Conservation (phyloP, 2,888 invertebrate genomes). For the Apocheima hispidaria region DNA sequence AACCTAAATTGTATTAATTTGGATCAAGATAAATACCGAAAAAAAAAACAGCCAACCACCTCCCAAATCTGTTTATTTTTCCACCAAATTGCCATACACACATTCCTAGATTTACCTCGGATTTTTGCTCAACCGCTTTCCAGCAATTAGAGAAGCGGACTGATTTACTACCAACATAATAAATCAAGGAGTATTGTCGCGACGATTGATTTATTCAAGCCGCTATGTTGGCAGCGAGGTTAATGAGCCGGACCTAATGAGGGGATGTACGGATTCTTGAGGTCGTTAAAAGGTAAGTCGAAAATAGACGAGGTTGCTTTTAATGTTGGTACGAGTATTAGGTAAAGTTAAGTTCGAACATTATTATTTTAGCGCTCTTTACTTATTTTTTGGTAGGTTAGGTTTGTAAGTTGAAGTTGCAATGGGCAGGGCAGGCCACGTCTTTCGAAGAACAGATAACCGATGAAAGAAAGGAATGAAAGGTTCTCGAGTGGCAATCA, state of each 20-base stretch:
- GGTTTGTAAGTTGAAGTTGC: too few species aligned
- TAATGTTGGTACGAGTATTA: slow-evolving; percentile 4
- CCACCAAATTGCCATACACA: neutral
- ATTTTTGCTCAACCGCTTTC: slow-evolving; percentile 60
- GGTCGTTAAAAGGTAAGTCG: slow-evolving; percentile 29
- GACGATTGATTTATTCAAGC: slow-evolving; percentile 59
- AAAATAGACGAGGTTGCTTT: slow-evolving; percentile 23
- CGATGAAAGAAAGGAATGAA: too few species aligned
- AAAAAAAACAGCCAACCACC: neutral
- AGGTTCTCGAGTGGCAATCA: too few species aligned
- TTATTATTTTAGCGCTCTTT: too few species aligned
- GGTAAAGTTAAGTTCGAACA: neutral
- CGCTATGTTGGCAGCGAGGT: slow-evolving; percentile 53
- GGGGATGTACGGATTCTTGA: slow-evolving; percentile 37
- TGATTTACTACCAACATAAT: slow-evolving; percentile 67
- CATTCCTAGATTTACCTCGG: slow-evolving; percentile 12
- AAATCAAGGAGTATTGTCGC: slow-evolving; percentile 64
- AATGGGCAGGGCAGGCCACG: too few species aligned
- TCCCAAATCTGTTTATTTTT: neutral
- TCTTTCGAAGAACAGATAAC: too few species aligned
- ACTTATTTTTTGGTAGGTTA: too few species aligned
- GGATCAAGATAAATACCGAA: too few species aligned
- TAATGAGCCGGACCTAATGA: slow-evolving; percentile 57
- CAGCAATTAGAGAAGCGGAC: slow-evolving; percentile 57
- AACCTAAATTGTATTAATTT: too few species aligned